These are phyloP conservation scores for Chiroxiphia lanceolata DNA, from an alignment of 2,797 vertebrate genomes.

Conservation along the genomic window DNA sequence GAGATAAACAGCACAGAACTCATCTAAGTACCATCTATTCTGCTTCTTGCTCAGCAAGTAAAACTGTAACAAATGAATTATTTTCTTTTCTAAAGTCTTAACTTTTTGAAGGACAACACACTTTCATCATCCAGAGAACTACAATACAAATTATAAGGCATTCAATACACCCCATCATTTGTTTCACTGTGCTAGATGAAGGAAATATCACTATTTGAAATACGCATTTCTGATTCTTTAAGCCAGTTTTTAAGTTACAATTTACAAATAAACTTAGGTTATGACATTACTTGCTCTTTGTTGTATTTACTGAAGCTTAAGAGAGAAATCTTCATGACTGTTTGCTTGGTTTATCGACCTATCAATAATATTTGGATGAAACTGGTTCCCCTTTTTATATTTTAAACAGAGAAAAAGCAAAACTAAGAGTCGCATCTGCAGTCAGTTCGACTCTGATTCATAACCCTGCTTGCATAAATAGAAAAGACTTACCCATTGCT, in stretches of 20 bases:
- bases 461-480: not conserved
- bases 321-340: not conserved
- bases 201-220: not conserved
- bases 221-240: not conserved
- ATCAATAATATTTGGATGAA: not conserved
- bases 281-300: not conserved
- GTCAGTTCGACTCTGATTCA: not conserved
- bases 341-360: not conserved
- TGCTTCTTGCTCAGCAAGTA: not conserved
- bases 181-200: not conserved
- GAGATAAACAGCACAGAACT: not conserved
- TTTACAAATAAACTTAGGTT: slow-evolving; percentile 2
- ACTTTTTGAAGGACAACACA: not conserved
- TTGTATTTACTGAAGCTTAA: slow-evolving; percentile 4
- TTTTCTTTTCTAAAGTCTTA: slow-evolving; percentile 15
- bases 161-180: not conserved
- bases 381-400: not conserved
- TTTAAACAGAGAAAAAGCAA: slow-evolving; percentile 13
- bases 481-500: slow-evolving; percentile 30
- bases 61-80: not conserved
- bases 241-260: not conserved
- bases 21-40: slow-evolving; percentile 11
- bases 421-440: not conserved
- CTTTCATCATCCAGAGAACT: not conserved
- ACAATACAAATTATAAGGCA: not conserved